Percentiles rank a stretch among this genome's conserved stretches.
phyloP scores from a whole-genome alignment of 2,113 vertebrate genomes.

The Cricetomys ansorgei region DNA sequence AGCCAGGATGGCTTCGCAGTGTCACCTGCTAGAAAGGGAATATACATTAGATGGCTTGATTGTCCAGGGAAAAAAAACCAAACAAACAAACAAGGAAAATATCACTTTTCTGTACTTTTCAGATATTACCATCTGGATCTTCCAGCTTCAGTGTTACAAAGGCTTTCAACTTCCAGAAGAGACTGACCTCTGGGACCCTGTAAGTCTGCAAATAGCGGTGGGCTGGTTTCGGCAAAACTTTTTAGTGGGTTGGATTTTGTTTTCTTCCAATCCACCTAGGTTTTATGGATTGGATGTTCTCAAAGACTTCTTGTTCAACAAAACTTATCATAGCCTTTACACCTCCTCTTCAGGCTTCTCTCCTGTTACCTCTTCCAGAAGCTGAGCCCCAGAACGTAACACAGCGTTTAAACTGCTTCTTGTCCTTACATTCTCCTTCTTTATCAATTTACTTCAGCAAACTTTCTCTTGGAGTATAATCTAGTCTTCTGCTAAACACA shows the following conservation, averaged over 20 bases:
- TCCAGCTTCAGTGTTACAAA: constrained; percentile 79
- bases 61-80: constrained; percentile 54
- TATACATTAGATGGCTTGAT: background rate
- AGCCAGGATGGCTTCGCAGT: background rate
- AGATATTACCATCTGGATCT: constrained; percentile 91
- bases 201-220: background rate
- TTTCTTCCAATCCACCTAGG: background rate
- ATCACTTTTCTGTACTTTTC: constrained; percentile 74
- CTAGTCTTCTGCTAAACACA: background rate
- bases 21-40: constrained; percentile 65
- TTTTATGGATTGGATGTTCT: background rate
- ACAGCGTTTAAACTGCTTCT: background rate
- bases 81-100: constrained; percentile 55
- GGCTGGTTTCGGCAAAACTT: background rate
- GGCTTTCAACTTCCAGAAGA: constrained; percentile 75
- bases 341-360: background rate
- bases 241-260: background rate
- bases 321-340: background rate
- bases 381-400: background rate
- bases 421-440: background rate
- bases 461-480: background rate
- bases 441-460: background rate
- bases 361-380: too few species aligned
- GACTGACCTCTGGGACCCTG: background rate
- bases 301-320: background rate